Conservation (phyloP, 1,140 invertebrate species). For the Mactra quadrangularis region DNA sequence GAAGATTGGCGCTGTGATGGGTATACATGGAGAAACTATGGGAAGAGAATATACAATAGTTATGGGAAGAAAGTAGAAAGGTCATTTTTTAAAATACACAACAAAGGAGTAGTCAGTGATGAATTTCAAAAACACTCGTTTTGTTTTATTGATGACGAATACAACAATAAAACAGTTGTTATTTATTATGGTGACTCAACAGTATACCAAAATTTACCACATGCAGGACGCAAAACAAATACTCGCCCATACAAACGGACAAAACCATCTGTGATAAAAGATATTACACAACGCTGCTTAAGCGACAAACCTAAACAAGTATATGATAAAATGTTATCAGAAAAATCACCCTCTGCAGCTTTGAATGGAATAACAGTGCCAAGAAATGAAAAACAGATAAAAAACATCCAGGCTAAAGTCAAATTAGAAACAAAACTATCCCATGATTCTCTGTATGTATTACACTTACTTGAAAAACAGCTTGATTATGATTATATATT, state of each 20-base stretch:
- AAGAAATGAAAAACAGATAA: constrained; percentile 46
- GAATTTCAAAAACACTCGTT: constrained; percentile 34
- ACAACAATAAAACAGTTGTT: constrained; percentile 17
- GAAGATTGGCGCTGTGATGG: constrained; percentile 34
- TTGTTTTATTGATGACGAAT: constrained; percentile 1
- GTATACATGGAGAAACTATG: constrained; percentile 30
- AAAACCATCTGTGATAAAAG: constrained; percentile 26
- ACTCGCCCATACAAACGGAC: constrained; percentile 10
- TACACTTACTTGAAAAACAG: constrained; percentile 51
- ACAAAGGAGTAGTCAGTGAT: constrained; percentile 13
- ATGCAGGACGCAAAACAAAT: constrained; percentile 32
- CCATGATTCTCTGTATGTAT: constrained; percentile 55
- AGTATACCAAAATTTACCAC: constrained; percentile 11
- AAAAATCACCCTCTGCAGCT: background rate
- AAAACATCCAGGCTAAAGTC: constrained; percentile 27
- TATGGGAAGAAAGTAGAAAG: constrained; percentile 5
- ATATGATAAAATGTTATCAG: constrained; percentile 25
- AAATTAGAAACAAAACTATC: constrained; percentile 9
- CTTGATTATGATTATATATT: constrained; percentile 40
- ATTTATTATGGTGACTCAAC: constrained; percentile 17
- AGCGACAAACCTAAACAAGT: constrained; percentile 10
- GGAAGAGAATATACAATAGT: background rate
- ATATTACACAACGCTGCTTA: background rate
- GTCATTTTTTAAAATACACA: constrained; percentile 15
- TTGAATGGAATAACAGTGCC: constrained; percentile 23